Evolutionary conservation across 2,797 vertebrate species (phyloP).

Genomic region (Alexandromys oeconomus): DNA sequence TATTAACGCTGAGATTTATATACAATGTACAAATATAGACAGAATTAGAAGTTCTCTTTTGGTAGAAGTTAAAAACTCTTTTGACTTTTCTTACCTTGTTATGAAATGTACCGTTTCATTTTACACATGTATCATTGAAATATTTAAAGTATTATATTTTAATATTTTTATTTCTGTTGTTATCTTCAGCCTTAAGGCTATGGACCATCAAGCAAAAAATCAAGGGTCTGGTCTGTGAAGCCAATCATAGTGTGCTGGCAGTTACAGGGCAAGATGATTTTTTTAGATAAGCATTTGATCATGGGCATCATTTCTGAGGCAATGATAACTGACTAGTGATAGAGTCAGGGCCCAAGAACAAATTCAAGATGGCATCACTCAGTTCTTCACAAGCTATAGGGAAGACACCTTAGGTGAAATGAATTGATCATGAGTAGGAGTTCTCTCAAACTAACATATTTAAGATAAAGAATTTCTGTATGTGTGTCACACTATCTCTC

Average conservation of each 20-base stretch:
- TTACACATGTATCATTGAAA: neutral
- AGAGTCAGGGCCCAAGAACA: neutral
- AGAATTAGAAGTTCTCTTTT: neutral
- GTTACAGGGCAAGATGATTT: neutral
- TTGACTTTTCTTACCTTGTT: slow-evolving; percentile 3
- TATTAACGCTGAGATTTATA: neutral
- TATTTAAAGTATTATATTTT: neutral
- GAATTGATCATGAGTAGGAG: neutral
- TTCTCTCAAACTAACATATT: neutral
- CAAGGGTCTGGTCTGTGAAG: neutral
- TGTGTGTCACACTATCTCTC: neutral
- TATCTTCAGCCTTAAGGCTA: slow-evolving; percentile 31
- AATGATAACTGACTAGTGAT: neutral
- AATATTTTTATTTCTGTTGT: neutral
- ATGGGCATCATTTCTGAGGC: neutral
- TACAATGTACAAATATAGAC: neutral
- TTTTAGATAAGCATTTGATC: neutral
- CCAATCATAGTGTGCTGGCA: neutral
- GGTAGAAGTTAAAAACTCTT: neutral
- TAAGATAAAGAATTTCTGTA: neutral
- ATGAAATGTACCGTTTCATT: neutral
- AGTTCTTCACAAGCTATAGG: neutral
- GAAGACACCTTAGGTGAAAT: neutral
- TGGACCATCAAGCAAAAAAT: neutral
- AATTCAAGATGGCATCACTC: neutral